Evolutionary conservation across 92 coral and sea anemone genomes (phyloP).

Genomic region (Actinostola sp.): DNA sequence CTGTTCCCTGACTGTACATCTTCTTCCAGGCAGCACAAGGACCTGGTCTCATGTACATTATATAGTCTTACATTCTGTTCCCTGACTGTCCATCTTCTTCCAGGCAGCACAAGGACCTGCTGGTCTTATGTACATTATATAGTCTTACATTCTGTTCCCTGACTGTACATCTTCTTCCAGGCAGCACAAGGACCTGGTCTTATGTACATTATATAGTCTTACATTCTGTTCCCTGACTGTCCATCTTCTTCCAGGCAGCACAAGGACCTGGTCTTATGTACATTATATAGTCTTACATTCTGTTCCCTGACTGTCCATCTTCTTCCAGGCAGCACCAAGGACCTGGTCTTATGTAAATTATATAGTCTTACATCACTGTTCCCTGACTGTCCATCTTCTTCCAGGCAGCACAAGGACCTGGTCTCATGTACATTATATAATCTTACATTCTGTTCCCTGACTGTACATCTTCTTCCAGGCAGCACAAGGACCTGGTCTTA

Average conservation of each 20-base stretch:
- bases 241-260: slow-evolving; percentile 59
- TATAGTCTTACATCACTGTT: slow-evolving; percentile 20
- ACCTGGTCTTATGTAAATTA: slow-evolving; percentile 87
- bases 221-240: background rate
- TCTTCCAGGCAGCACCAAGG: slow-evolving; percentile 79
- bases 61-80: slow-evolving; percentile 20
- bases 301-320: background rate
- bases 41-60: slow-evolving; percentile 87
- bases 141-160: no score
- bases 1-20: background rate
- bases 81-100: background rate
- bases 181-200: slow-evolving; percentile 89
- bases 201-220: slow-evolving; percentile 72
- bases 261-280: slow-evolving; percentile 90
- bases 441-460: background rate
- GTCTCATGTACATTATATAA: slow-evolving; percentile 81
- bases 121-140: slow-evolving; percentile 86
- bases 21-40: slow-evolving; percentile 77
- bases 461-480: slow-evolving; percentile 44
- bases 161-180: slow-evolving; percentile 28
- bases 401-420: slow-evolving; percentile 90
- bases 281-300: slow-evolving; percentile 51
- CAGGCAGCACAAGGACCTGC: slow-evolving; percentile 93
- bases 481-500: slow-evolving; percentile 87
- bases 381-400: background rate